Evolutionary conservation across 2,888 invertebrate species (phyloP).

Genomic region (Carabus problematicus): DNA sequence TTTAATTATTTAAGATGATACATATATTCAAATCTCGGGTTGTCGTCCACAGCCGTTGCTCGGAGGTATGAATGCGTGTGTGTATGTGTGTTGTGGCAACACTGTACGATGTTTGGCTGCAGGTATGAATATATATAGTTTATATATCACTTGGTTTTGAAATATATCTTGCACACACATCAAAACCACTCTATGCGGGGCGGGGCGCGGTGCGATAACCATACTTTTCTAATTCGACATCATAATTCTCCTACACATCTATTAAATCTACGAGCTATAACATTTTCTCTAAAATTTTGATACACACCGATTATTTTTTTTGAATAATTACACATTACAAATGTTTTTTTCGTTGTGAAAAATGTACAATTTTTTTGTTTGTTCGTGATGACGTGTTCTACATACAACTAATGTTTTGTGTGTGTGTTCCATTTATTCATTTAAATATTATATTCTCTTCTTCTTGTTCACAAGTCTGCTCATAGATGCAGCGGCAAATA

Average conservation of each 20-base stretch:
- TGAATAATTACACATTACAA: slow-evolving; percentile 44
- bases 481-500: slow-evolving; percentile 16
- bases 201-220: no score
- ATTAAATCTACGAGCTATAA: slow-evolving; percentile 35
- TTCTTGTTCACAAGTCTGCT: slow-evolving; percentile 10
- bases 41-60: slow-evolving; percentile 55
- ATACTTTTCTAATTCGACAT: no score
- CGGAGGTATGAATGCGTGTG: no score
- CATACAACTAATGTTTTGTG: slow-evolving; percentile 19
- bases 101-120: slow-evolving; percentile 2
- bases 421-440: slow-evolving; percentile 39
- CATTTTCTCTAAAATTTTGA: slow-evolving; percentile 50
- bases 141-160: slow-evolving; percentile 33
- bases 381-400: slow-evolving; percentile 22
- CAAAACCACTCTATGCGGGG: slow-evolving; percentile 38
- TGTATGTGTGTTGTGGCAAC: no score
- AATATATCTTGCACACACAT: slow-evolving; percentile 41
- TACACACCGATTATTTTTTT: slow-evolving; percentile 50
- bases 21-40: slow-evolving; percentile 45
- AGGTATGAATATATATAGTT: slow-evolving; percentile 18
- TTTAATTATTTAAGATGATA: slow-evolving; percentile 45
- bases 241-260: slow-evolving; percentile 25
- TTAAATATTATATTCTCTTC: slow-evolving; percentile 24
- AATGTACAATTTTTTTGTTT: slow-evolving; percentile 52
- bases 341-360: slow-evolving; percentile 55